Conservation (phyloP, 2,797 vertebrate genomes). For the Sebastes vulpes region DNA sequence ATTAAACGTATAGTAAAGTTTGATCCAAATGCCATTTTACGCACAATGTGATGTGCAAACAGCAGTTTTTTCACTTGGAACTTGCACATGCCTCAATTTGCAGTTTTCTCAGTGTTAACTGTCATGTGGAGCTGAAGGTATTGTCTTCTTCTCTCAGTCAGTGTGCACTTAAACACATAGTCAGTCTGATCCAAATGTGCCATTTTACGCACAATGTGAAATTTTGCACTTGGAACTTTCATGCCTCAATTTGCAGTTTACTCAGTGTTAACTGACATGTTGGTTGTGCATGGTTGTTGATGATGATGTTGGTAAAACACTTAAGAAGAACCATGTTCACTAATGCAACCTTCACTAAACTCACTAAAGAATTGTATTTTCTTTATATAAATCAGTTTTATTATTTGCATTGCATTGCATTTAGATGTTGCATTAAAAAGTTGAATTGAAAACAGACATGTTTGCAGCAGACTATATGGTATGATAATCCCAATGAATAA, state of each 20-base stretch:
- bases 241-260: neutral
- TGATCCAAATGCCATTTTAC: no score
- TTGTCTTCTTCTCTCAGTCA: no score
- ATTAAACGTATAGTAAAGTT: neutral
- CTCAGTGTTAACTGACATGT: neutral
- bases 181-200: neutral
- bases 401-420: neutral
- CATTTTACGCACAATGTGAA: no score
- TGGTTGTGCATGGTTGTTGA: neutral
- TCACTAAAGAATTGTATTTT: no score
- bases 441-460: neutral
- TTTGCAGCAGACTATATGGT: neutral
- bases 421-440: neutral
- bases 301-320: neutral
- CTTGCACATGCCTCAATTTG: neutral
- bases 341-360: neutral
- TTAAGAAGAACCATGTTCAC: neutral
- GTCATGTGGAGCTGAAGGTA: no score
- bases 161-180: neutral
- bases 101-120: neutral
- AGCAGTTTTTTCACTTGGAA: neutral
- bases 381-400: neutral
- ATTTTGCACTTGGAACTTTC: neutral
- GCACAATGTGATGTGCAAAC: neutral
- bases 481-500: neutral